Conservation (phyloP, 2,888 invertebrate genomes). For the Vesta saturnalis region DNA sequence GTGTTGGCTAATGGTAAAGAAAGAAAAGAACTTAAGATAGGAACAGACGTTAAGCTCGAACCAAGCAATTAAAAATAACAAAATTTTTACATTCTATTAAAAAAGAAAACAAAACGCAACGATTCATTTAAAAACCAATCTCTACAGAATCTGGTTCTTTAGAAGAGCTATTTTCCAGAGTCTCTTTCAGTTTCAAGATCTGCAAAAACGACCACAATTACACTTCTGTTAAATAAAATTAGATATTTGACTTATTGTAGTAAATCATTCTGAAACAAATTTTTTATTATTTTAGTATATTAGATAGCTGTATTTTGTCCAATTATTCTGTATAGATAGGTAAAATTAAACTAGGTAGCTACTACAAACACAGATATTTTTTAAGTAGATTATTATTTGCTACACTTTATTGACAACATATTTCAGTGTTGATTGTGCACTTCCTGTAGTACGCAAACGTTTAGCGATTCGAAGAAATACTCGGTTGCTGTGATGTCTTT, state of each 20-base stretch:
- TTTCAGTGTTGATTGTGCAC: background rate
- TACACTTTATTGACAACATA: background rate
- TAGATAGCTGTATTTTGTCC: background rate
- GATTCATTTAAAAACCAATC: too few relatives aligned
- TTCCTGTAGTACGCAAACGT: too few relatives aligned
- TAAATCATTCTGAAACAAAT: background rate
- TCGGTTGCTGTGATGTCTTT: too few relatives aligned
- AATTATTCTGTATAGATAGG: background rate
- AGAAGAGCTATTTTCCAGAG: background rate
- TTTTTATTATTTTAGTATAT: background rate
- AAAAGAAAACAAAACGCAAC: too few relatives aligned
- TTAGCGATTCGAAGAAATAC: too few relatives aligned
- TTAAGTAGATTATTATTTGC: background rate
- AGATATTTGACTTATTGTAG: background rate
- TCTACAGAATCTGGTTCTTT: too few relatives aligned
- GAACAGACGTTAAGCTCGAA: too few relatives aligned
- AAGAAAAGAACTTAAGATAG: too few relatives aligned
- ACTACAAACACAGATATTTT: background rate
- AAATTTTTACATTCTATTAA: too few relatives aligned
- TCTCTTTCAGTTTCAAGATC: background rate
- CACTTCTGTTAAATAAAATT: background rate
- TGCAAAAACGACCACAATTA: slow-evolving; percentile 3
- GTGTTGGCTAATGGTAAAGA: too few relatives aligned
- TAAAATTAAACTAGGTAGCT: background rate
- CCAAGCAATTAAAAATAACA: too few relatives aligned